phyloP scores from a whole-genome alignment of 2,888 invertebrate genomes.

The Caenorhabditis sinica region DNA sequence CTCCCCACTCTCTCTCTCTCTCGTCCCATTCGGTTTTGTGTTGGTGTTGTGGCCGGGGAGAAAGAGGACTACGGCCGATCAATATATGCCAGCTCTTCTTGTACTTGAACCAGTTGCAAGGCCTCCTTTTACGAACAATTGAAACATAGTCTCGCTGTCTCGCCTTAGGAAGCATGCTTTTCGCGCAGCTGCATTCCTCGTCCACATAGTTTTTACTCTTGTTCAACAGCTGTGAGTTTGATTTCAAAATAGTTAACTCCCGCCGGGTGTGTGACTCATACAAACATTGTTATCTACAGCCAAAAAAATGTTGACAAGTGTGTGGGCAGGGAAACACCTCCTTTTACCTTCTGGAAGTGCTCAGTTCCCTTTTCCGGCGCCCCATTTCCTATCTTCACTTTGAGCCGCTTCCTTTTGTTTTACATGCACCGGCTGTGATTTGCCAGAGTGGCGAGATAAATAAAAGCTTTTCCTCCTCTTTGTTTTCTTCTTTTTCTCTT shows the following conservation, averaged over 20 bases:
- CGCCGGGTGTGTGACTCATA: slow-evolving; percentile 17
- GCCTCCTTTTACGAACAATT: slow-evolving; percentile 50
- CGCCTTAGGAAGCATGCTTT: background rate
- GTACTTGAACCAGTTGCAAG: slow-evolving; percentile 65
- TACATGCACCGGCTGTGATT: slow-evolving; percentile 55
- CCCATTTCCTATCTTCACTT: background rate
- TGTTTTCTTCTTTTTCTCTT: slow-evolving; percentile 40
- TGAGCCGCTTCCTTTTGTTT: slow-evolving; percentile 35
- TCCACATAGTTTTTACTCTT: background rate
- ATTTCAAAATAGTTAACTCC: slow-evolving; percentile 26
- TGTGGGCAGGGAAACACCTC: slow-evolving; percentile 33
- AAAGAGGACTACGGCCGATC: slow-evolving; percentile 37
- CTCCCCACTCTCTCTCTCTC: slow-evolving; percentile 16
- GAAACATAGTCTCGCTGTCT: slow-evolving; percentile 42
- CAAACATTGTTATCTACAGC: slow-evolving; percentile 39
- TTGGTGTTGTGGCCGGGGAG: slow-evolving; percentile 50
- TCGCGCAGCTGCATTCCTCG: background rate
- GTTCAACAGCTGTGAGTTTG: slow-evolving; percentile 23
- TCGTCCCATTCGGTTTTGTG: slow-evolving; percentile 55
- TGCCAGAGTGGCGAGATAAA: slow-evolving; percentile 55
- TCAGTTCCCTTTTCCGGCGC: slow-evolving; percentile 21
- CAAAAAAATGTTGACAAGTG: slow-evolving; percentile 12
- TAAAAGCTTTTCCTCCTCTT: slow-evolving; percentile 37
- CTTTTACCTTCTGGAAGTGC: slow-evolving; percentile 29
- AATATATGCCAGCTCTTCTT: slow-evolving; percentile 63